These are phyloP conservation scores for Ceriagrion tenellum DNA, from an alignment of 2,888 invertebrate genomes.

Conservation along the genomic window DNA sequence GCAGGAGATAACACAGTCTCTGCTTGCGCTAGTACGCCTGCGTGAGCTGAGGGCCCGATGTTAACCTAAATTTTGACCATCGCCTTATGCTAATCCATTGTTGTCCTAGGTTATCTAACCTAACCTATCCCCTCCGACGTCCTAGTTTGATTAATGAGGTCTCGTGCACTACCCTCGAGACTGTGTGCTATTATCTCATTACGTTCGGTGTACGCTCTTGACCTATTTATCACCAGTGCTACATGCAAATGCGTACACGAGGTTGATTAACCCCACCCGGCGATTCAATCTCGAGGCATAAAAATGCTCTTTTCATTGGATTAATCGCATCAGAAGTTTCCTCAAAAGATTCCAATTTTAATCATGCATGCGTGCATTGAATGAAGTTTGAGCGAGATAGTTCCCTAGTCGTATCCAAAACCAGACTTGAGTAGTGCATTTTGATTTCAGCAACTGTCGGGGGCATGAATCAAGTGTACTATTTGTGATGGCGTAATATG, in stretches of 20 bases:
- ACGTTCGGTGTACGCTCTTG: not conserved
- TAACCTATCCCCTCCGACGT: not conserved
- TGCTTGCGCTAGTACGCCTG: not conserved
- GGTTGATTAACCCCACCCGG: not conserved
- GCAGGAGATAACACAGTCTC: not conserved
- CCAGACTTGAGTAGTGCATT: too few relatives aligned
- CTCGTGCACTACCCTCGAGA: not conserved
- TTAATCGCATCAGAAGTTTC: too few relatives aligned
- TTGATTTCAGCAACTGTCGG: too few relatives aligned
- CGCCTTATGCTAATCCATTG: slow-evolving; percentile 27
- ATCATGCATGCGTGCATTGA: too few relatives aligned
- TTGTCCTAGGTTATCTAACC: not conserved
- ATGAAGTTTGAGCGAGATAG: too few relatives aligned
- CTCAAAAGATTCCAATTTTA: too few relatives aligned
- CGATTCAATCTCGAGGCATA: too few relatives aligned
- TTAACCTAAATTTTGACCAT: not conserved
- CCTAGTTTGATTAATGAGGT: not conserved
- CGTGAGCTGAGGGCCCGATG: not conserved
- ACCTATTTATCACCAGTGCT: not conserved
- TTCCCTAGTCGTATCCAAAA: too few relatives aligned
- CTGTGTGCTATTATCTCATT: not conserved
- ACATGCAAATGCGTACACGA: not conserved
- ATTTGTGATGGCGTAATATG: too few relatives aligned
- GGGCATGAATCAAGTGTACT: too few relatives aligned
- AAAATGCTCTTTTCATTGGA: too few relatives aligned